phyloP scores from a whole-genome alignment of 2,113 vertebrate genomes.

The Perca schrenkii region DNA sequence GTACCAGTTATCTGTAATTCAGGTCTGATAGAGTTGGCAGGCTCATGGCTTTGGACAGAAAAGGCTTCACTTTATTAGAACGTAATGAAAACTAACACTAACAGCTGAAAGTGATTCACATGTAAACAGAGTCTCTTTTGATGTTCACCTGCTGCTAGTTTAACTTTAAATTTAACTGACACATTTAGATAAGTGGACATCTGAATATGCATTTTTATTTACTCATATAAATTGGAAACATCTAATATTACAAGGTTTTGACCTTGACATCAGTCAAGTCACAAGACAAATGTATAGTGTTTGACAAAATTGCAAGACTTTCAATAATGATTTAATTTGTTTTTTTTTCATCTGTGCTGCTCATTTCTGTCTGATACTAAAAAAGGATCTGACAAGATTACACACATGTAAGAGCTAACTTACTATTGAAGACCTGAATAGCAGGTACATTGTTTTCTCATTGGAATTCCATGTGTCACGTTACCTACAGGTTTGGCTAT shows the following conservation, averaged over 20 bases:
- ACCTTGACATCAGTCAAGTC: not conserved
- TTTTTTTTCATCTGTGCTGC: not conserved
- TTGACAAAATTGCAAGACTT: not conserved
- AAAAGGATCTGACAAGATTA: not conserved
- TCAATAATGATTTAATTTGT: not conserved
- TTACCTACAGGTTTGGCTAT: not conserved
- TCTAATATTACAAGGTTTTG: not conserved
- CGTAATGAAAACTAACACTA: not conserved
- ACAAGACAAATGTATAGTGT: not conserved
- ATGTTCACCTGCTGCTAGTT: not conserved
- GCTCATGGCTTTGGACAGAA: not conserved
- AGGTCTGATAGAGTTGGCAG: not conserved
- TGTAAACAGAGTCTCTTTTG: not conserved
- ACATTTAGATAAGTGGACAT: not conserved
- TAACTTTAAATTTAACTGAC: not conserved
- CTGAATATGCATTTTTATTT: not conserved
- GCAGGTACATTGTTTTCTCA: not conserved
- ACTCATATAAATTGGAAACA: not conserved
- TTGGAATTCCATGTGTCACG: not conserved
- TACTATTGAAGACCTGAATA: not conserved
- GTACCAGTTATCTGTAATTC: not conserved
- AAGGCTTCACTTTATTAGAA: not conserved
- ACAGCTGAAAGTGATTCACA: not conserved
- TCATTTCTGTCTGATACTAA: not conserved
- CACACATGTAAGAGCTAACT: not conserved